Percentiles rank a stretch among this genome's conserved stretches.
phyloP scores from a whole-genome alignment of 2,113 vertebrate genomes.

The Grallaria varia region DNA sequence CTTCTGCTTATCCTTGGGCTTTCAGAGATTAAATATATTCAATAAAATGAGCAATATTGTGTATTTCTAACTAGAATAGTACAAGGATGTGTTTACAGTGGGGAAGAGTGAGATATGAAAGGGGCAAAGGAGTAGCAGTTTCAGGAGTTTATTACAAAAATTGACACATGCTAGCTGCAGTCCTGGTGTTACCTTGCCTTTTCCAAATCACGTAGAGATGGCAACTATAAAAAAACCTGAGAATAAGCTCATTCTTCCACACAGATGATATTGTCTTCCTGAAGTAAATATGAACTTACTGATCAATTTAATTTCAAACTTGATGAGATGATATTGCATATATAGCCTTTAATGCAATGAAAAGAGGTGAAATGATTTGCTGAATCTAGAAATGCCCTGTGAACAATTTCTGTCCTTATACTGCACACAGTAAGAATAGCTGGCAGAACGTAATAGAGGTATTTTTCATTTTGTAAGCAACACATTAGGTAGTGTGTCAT shows the following conservation, averaged over 20 bases:
- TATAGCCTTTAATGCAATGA: background rate
- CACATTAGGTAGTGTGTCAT: background rate
- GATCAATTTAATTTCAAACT: background rate
- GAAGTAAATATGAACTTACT: background rate
- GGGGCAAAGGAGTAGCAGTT: background rate
- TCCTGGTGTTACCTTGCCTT: background rate
- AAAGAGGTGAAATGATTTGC: background rate
- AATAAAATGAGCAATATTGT: background rate
- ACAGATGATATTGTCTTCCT: background rate
- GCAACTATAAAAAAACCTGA: background rate
- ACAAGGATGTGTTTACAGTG: background rate
- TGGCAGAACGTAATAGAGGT: background rate
- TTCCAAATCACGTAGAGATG: background rate
- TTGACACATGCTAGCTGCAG: fast-evolving
- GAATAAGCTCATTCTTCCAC: background rate
- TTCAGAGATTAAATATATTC: background rate
- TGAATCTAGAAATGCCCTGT: background rate
- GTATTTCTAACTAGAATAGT: background rate
- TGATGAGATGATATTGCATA: background rate
- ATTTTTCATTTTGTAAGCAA: background rate
- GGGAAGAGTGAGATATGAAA: background rate
- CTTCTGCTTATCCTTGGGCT: background rate
- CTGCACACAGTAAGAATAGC: background rate
- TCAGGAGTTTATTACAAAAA: background rate
- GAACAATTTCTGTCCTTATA: background rate